Evolutionary conservation across 1,140 invertebrate species (phyloP).

Genomic region (Caerostris darwini): DNA sequence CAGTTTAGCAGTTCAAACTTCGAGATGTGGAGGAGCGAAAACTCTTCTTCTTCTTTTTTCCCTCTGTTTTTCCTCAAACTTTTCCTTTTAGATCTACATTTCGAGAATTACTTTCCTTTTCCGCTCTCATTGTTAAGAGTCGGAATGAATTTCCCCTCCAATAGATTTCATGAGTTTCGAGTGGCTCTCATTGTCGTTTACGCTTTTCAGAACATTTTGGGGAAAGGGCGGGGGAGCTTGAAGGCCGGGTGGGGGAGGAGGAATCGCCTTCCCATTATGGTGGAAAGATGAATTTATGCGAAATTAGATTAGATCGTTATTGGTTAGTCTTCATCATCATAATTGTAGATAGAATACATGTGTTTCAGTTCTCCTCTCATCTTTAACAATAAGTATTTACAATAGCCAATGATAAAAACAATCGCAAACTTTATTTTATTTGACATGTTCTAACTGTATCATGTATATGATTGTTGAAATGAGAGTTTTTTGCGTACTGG

Average conservation of each 20-base stretch:
- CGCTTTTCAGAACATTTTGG: neutral
- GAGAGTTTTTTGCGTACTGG: too few species aligned
- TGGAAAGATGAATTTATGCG: constrained; percentile 15
- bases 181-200: constrained; percentile 39
- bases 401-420: too few species aligned
- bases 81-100: constrained; percentile 70
- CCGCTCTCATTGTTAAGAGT: constrained; percentile 54
- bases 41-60: constrained; percentile 20
- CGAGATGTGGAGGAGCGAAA: constrained; percentile 56
- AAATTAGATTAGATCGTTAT: constrained; percentile 29
- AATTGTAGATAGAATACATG: neutral
- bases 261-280: neutral
- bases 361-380: too few species aligned
- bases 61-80: neutral
- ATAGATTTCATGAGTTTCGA: constrained; percentile 61
- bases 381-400: too few species aligned
- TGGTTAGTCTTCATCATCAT: neutral
- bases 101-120: constrained; percentile 71
- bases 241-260: too few species aligned
- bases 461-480: too few species aligned
- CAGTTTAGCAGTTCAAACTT: constrained; percentile 75
- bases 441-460: too few species aligned
- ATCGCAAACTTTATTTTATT: too few species aligned
- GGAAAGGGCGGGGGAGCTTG: too few species aligned
- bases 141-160: constrained; percentile 63